Evolutionary conservation across 2,113 vertebrate genomes (phyloP), one percentile per base, ranked within the genome.

Genomic region (Capreolus pygargus): DNA sequence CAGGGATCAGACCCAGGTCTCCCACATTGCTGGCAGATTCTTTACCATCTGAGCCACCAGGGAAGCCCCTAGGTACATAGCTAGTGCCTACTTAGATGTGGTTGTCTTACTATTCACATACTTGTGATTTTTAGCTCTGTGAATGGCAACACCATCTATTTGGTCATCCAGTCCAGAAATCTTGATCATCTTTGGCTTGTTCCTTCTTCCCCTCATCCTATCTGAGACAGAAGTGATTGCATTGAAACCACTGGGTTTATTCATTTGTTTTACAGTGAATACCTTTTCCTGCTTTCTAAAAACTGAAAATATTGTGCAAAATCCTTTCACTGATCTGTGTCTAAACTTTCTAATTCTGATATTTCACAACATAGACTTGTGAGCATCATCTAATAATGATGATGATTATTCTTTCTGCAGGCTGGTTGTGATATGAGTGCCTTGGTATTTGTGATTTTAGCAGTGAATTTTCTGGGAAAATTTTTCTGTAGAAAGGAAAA

Each of bases 371-470:
- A 58, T 19, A 91, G 36, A 92, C 8, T 86, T 95, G 2, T 50
- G 47, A 82, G 10, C 17, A 30, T 79, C 30, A 92, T 89, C 45
- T 67, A 76, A 36, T 94, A 50, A 43, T 43, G 61, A n/a, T 64
- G 10, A 74, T 43, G 6, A 70, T 81, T 95, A 67, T 33, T 15
- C 25, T 50, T 1, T 60, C 36, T 86, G 19, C 1, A 81, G 11
- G 57, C 27, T 28, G 21, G 39, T 89, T 81, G n/a, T 88, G 19
- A 54, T 92, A 15, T 23, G 1, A 89, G 21, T 92, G 8, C 86
- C 19, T 92, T 88, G 45, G 4, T 91, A 88, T 97, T 96, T 91
- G 64, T 36, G 88, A 86, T 45, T 85, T 81, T 23, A 84, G 50
- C n/a, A 86, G 2, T 83, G 30, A 25, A 47, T 94, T 93, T 94